Evolutionary conservation across 2,113 vertebrate genomes (phyloP).

Genomic region (Galemys pyrenaicus): DNA sequence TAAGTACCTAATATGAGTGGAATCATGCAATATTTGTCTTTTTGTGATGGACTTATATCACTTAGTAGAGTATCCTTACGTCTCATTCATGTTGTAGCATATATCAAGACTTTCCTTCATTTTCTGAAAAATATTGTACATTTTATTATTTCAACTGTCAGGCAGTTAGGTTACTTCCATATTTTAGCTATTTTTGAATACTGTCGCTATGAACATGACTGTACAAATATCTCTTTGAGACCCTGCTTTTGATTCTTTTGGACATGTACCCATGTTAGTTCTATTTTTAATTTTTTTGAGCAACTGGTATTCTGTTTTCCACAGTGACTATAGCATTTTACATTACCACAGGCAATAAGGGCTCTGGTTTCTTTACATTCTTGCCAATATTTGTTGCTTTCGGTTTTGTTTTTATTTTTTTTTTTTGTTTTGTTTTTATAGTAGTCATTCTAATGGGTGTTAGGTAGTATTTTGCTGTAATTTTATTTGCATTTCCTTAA

Average conservation of each 20-base stretch:
- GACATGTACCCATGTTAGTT: not conserved
- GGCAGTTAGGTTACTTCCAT: not conserved
- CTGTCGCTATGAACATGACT: not conserved
- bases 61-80: not conserved
- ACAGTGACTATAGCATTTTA: not conserved
- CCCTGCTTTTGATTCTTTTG: not conserved
- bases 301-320: not conserved
- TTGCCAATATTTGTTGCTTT: not conserved
- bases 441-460: too few relatives aligned
- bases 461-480: too few relatives aligned
- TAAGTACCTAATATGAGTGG: not conserved
- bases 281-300: conserved; percentile 21
- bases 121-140: not conserved
- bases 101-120: conserved; percentile 15
- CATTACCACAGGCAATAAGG: not conserved
- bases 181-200: conserved; percentile 38
- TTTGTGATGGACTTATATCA: not conserved
- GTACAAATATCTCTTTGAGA: not conserved
- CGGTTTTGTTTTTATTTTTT: not conserved
- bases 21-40: not conserved
- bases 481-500: too few relatives aligned
- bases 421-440: not conserved
- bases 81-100: not conserved
- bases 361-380: not conserved
- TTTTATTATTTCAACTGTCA: not conserved